phyloP scores from a whole-genome alignment of 2,797 vertebrate species.

The Mallotus villosus region DNA sequence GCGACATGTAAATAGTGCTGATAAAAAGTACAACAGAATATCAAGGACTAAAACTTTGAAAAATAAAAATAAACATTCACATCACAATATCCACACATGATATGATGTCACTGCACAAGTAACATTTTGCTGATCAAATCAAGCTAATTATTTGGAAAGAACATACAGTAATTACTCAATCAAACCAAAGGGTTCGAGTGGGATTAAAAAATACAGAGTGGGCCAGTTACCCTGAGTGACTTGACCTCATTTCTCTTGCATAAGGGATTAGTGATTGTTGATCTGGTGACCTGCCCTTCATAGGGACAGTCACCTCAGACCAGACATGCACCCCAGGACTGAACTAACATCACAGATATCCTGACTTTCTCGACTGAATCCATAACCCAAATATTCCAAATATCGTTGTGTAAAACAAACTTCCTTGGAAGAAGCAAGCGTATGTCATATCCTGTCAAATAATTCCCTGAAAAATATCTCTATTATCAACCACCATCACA shows the following conservation, averaged over 20 bases:
- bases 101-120: neutral
- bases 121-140: neutral
- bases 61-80: no score
- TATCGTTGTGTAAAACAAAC: neutral
- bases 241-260: conserved; percentile 64
- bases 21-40: no score
- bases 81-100: neutral
- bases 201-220: conserved; percentile 49
- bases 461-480: neutral
- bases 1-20: no score
- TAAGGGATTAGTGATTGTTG: conserved; percentile 65
- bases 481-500: neutral
- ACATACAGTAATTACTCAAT: conserved; percentile 7
- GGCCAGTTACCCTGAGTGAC: conserved; percentile 42
- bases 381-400: neutral
- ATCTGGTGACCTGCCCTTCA: conserved; percentile 42
- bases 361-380: neutral
- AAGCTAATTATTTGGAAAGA: conserved; percentile 7
- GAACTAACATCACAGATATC: neutral
- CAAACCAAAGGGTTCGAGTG: conserved; percentile 9
- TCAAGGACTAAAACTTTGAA: no score
- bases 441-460: neutral
- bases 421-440: neutral
- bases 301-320: neutral
- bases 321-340: conserved; percentile 1